Evolutionary conservation across 2,888 invertebrate species (phyloP).

Genomic region (Nemoura dubitans): DNA sequence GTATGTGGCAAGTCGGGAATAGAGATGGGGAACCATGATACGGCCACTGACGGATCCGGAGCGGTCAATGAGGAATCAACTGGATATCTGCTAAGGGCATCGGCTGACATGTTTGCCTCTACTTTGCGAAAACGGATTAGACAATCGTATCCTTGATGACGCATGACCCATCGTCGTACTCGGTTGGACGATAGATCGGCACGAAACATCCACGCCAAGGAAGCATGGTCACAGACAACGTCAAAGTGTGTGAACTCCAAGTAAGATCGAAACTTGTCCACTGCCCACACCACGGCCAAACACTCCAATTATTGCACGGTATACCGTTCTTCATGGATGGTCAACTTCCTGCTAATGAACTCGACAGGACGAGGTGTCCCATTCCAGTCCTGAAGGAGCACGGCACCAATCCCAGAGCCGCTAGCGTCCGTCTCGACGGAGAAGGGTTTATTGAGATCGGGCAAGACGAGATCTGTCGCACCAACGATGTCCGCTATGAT

Average conservation of each 20-base stretch:
- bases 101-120: no score
- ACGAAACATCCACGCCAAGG: slow-evolving; percentile 1
- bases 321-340: background rate
- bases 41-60: no score
- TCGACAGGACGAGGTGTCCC: slow-evolving; percentile 9
- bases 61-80: no score
- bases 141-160: no score
- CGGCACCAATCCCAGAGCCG: background rate
- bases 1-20: no score
- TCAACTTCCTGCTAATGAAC: background rate
- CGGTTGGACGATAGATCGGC: no score
- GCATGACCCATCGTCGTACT: no score
- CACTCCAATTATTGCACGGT: slow-evolving; percentile 2
- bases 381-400: background rate
- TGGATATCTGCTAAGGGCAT: no score
- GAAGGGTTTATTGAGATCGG: slow-evolving; percentile 3
- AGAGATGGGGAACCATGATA: no score
- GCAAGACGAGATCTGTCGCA: background rate
- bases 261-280: slow-evolving; percentile 13
- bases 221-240: background rate
- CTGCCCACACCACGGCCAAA: no score
- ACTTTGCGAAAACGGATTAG: no score
- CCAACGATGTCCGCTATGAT: background rate
- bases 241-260: background rate
- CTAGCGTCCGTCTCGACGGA: slow-evolving; percentile 1